These are phyloP conservation scores for Drosophila testacea DNA, from an alignment of 2,888 invertebrate species.

Conservation along the genomic window DNA sequence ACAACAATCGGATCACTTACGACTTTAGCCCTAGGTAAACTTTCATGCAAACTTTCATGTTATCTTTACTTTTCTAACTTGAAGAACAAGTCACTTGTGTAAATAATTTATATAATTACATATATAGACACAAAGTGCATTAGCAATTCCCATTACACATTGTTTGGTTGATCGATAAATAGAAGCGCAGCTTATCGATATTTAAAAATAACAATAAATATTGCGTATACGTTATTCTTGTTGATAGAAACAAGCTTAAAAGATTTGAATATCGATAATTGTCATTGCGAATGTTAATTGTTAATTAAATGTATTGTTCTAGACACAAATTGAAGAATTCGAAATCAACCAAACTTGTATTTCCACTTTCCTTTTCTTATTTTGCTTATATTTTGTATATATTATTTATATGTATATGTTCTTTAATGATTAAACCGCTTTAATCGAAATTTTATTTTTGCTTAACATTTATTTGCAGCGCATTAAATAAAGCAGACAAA, in stretches of 20 bases:
- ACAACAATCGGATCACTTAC: constrained; percentile 12
- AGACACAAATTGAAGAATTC: neutral
- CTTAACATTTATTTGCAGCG: constrained; percentile 56
- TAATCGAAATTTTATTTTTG: constrained; percentile 33
- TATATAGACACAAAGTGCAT: neutral
- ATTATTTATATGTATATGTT: constrained; percentile 1
- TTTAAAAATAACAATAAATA: neutral
- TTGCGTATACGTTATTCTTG: neutral
- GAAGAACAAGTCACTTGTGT: constrained; percentile 1
- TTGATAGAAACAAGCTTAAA: neutral
- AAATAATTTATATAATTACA: neutral
- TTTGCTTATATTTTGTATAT: neutral
- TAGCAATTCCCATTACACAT: neutral
- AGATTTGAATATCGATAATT: no score
- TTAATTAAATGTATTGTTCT: neutral
- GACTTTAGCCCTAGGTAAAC: neutral
- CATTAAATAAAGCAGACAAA: constrained; percentile 33
- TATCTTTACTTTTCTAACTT: neutral
- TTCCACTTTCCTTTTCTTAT: neutral
- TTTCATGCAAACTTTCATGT: neutral
- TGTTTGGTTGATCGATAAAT: neutral
- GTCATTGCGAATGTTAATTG: no score
- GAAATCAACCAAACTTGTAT: neutral
- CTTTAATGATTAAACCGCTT: constrained; percentile 6
- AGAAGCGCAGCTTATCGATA: neutral